Conservation (phyloP, 2,888 invertebrate species). For the Cerceris ruficornis region DNA sequence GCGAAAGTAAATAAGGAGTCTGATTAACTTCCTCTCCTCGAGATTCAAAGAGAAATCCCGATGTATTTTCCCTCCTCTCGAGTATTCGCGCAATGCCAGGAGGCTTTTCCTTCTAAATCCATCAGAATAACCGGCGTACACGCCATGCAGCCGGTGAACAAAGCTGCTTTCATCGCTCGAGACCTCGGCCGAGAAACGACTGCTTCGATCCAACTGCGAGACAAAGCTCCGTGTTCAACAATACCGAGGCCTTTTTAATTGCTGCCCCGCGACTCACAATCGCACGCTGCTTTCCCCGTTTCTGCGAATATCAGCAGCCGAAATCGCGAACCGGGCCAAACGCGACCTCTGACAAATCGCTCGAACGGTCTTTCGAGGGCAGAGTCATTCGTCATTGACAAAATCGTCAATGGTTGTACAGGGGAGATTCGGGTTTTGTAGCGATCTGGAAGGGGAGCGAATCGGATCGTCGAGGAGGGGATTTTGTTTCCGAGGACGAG, state of each 20-base stretch:
- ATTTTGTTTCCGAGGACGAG: neutral
- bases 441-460: conserved; percentile 24
- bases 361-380: conserved; percentile 27
- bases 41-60: conserved; percentile 27
- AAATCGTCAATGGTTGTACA: conserved; percentile 25
- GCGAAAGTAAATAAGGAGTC: conserved; percentile 18
- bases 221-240: conserved; percentile 55
- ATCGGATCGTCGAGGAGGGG: neutral
- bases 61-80: conserved; percentile 7
- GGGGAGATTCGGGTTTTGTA: conserved; percentile 34
- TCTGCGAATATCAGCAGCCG: neutral
- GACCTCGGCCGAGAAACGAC: conserved; percentile 49
- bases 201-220: conserved; percentile 46
- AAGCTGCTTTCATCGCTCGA: conserved; percentile 40
- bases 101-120: conserved; percentile 42
- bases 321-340: conserved; percentile 52
- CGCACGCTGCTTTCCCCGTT: conserved; percentile 24
- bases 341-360: conserved; percentile 59
- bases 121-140: conserved; percentile 18
- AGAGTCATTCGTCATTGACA: conserved; percentile 41
- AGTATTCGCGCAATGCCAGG: conserved; percentile 2
- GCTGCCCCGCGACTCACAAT: conserved; percentile 29
- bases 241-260: conserved; percentile 64
- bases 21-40: conserved; percentile 20
- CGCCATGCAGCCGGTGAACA: conserved; percentile 40